Conservation (phyloP, 2,797 vertebrate genomes). For the Bufotes viridis region DNA sequence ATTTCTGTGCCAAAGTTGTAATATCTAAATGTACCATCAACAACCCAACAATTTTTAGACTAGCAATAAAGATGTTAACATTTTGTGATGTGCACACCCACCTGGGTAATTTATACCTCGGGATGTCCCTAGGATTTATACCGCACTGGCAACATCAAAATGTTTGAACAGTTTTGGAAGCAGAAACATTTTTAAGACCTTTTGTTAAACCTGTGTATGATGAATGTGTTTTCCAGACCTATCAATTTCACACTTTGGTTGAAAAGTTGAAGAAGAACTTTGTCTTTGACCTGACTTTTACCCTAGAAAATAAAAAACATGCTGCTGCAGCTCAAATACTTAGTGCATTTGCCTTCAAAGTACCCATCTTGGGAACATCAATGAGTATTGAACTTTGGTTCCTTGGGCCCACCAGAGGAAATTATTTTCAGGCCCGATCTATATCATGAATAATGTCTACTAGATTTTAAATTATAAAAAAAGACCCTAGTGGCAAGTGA, state of each 20-base stretch:
- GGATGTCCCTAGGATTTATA: slow-evolving; percentile 1
- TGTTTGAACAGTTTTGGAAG: slow-evolving; percentile 14
- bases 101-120: not conserved
- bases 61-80: slow-evolving; percentile 38
- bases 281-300: not conserved
- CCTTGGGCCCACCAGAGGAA: no score
- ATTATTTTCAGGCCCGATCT: no score
- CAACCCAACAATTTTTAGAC: slow-evolving; percentile 20
- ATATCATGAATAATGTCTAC: no score
- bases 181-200: not conserved
- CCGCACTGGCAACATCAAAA: not conserved
- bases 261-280: slow-evolving; percentile 17
- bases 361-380: no score
- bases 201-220: not conserved
- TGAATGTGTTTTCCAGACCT: not conserved
- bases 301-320: not conserved
- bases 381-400: no score
- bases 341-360: not conserved
- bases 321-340: not conserved
- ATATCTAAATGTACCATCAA: slow-evolving; percentile 24
- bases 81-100: not conserved
- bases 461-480: no score
- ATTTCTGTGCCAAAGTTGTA: slow-evolving; percentile 17
- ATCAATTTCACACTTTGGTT: not conserved
- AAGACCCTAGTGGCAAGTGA: no score